Base-by-base conservation (phyloP, 2,113 vertebrate genomes). In the Microcebus lehilahytsara region DNA sequence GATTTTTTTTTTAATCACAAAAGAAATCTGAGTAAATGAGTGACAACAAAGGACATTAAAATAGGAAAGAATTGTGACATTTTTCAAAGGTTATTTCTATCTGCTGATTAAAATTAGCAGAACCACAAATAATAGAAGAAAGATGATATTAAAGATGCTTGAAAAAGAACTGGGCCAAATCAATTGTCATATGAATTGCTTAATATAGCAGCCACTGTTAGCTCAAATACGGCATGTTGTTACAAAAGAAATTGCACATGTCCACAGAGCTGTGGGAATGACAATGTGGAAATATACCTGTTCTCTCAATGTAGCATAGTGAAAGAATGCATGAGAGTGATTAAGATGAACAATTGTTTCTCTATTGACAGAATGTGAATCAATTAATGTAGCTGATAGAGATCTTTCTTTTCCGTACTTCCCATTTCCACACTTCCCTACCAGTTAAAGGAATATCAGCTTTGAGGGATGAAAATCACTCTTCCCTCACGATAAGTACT, bases 401-500 rank as follows among this genome's bases (percentile, higher is more conserved):
- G 23, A 42, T n/a, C 40, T 87, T 93, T 95, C n/a, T 37, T 27
- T 93, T 69, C n/a, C 89, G 27, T 51, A 8, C 78, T 60, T n/a
- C 40, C 1, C 5, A 5, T 49, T 77, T 20, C 16, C 53, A 19
- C 13, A 19, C 20, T 25, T 71, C n/a, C 16, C 10, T 92, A 49
- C 42, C 32, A 64, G 17, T 88, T 91, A 85, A 85, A 96, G n/a
- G 30, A 93, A 86, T 42, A 94, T 79, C 71, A 96, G 42, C 32
- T 1, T 72, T 71, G 20, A 5, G 16, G 7, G 17, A 14, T 32
- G 58, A 60, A 51, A 79, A 10, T 23, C 17, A 37, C 16, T 80
- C 16, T 75, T 92, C 25, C 7, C 89, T 85, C 32, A 11, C n/a
- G 27, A 62, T 60, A 80, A 95, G 19, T 56, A 92, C 10, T 78